Base-by-base conservation (phyloP, 2,113 vertebrate genomes). In the Cebus imitator region DNA sequence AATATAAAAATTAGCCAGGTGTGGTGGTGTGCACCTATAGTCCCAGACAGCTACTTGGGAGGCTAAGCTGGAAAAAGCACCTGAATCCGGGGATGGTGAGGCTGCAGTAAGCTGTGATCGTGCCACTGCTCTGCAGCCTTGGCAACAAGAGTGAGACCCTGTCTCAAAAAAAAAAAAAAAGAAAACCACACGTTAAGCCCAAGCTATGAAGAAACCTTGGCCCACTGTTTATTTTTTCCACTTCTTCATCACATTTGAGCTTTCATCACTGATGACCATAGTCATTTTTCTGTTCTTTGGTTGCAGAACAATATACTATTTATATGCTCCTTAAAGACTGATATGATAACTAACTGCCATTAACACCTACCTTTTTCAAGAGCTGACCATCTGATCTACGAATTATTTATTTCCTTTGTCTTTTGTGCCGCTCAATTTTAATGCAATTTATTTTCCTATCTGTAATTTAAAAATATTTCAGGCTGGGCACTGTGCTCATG, bases 341-440 rank as follows among this genome's bases (percentile, higher is more conserved):
- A 58, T 78, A 91, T 68, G 72, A 84, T 66, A 81, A 87, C 66
- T 52, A 78, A 92, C 86, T 88, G n/a, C n/a, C n/a, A 78, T 68
- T 83, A 70, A 55, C n/a, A 88, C 17, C 11, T 92, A 61, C 40
- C 70, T 84, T 32, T 72, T 72, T 78, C 21, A 78, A 37, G 50
- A 84, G 40, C 20, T 81, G 32, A 76, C 40, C 75, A 91, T 23
- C 23, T 5, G 11, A 72, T n/a, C 87, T 88, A 52, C 20, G 35
- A 57, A 73, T 81, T 85, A 43, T 13, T 72, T 52, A 72, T 79
- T 50, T 61, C 80, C 57, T 57, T 68, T 66, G 27, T 50, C 18
- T 88, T n/a, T 40, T 73, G 32, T 72, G 35, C 64, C 85, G 45
- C 50, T 72, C 61, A 66, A n/a, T 21, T 90, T 85, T 85, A 92